Evolutionary conservation across 2,113 vertebrate species (phyloP).

Genomic region (Balaeniceps rex): DNA sequence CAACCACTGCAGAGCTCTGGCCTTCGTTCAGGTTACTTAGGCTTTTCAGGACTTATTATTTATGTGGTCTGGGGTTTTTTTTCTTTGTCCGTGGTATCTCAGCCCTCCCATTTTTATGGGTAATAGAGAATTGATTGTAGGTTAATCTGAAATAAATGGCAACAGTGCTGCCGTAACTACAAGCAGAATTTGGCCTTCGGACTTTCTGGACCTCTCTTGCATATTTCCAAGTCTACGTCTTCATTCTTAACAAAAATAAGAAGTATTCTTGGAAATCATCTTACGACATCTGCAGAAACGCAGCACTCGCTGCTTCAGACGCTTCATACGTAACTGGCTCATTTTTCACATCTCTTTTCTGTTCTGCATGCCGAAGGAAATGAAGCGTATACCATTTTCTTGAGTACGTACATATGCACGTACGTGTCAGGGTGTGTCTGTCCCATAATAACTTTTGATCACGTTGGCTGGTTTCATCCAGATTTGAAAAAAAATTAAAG

Average conservation of each 20-base stretch:
- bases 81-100: neutral
- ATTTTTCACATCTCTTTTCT: neutral
- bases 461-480: neutral
- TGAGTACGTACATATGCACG: neutral
- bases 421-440: neutral
- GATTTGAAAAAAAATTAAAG: neutral
- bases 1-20: fast-evolving
- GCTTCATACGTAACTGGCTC: neutral
- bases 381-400: neutral
- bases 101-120: neutral
- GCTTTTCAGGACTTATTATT: neutral
- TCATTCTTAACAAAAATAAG: neutral
- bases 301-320: neutral
- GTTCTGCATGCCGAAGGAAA: neutral
- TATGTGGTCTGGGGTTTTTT: neutral
- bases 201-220: neutral
- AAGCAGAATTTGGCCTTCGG: neutral
- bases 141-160: neutral
- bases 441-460: neutral
- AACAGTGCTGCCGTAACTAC: neutral
- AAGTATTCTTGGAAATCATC: neutral
- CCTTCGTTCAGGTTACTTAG: neutral
- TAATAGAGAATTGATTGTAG: neutral
- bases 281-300: neutral
- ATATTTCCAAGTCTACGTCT: neutral